A percentile compares a stretch with the other conserved stretches of the same genome.
These are phyloP conservation scores for Choloepus hoffmanni DNA, from an alignment of 2,113 vertebrate species.

Conservation along the genomic window DNA sequence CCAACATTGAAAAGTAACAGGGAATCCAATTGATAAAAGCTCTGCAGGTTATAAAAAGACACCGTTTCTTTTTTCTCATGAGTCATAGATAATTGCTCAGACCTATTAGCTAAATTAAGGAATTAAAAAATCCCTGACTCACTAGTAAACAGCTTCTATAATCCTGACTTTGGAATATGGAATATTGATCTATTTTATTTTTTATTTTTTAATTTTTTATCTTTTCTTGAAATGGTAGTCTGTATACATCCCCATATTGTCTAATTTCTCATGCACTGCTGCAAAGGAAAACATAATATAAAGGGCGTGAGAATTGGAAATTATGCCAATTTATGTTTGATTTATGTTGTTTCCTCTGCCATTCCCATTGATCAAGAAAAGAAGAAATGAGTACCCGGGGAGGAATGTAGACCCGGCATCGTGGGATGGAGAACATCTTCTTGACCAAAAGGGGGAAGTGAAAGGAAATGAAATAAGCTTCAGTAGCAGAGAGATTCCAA, in stretches of 20 bases:
- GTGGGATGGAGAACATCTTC: no score
- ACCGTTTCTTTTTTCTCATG: neutral
- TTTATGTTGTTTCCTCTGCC: neutral
- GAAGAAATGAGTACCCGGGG: no score
- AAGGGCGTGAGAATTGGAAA: neutral
- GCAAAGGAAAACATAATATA: neutral
- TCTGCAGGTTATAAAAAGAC: neutral
- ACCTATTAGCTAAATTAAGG: neutral
- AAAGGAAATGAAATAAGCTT: no score
- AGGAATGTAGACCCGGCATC: no score
- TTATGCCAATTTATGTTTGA: no score
- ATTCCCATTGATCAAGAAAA: no score
- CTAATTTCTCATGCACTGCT: neutral
- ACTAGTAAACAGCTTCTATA: neutral
- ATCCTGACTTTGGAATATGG: neutral
- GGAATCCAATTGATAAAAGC: neutral
- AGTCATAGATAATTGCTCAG: neutral
- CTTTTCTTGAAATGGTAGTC: neutral
- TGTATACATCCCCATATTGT: neutral
- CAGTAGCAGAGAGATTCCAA: no score
- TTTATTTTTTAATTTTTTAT: neutral
- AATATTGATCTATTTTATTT: neutral
- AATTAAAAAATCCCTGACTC: neutral
- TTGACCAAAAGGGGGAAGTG: no score
- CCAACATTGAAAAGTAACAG: neutral